phyloP scores from a whole-genome alignment of 2,797 vertebrate species.

The Diplodus sargus region DNA sequence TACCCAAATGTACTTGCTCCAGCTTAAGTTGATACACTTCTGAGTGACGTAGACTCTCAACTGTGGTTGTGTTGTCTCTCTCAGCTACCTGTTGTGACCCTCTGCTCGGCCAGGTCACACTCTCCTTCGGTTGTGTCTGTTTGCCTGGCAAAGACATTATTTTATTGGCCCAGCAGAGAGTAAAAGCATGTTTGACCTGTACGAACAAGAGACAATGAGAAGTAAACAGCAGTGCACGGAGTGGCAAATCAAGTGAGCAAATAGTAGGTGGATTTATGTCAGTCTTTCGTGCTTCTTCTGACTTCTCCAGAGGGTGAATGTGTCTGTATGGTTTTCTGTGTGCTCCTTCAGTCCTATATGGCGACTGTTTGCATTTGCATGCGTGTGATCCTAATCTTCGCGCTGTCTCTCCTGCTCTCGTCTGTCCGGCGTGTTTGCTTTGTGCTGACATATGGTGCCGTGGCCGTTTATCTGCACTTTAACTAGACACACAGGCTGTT shows the following conservation, averaged over 20 bases:
- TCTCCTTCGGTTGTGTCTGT: neutral
- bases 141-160: constrained; percentile 15
- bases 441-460: constrained; percentile 67
- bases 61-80: neutral
- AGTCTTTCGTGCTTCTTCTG: constrained; percentile 14
- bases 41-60: neutral
- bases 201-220: neutral
- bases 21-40: neutral
- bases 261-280: constrained; percentile 39
- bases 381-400: constrained; percentile 52
- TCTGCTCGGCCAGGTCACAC: constrained; percentile 3
- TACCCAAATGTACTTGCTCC: neutral
- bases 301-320: neutral
- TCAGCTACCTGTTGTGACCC: neutral
- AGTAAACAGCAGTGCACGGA: neutral
- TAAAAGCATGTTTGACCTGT: constrained; percentile 7
- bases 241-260: constrained; percentile 27
- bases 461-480: constrained; percentile 67
- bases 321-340: neutral
- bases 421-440: constrained; percentile 73
- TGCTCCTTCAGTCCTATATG: neutral
- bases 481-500: constrained; percentile 57
- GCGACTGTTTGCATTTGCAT: constrained; percentile 55
- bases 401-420: constrained; percentile 35
- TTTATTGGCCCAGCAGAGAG: constrained; percentile 2